phyloP scores from a whole-genome alignment of 2,113 vertebrate genomes.

The Microcebus griseorufus region DNA sequence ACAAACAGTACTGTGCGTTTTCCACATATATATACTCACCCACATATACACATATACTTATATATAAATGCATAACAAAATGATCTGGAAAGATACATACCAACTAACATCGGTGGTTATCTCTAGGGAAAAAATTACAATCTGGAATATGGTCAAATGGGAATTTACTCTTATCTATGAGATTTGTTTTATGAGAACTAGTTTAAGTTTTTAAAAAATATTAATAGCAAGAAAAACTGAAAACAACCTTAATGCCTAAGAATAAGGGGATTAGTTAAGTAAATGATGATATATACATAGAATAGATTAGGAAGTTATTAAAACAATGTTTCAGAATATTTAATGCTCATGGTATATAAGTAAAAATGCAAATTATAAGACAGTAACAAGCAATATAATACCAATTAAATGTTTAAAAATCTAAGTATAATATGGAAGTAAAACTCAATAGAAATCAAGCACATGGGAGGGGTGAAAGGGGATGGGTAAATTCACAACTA shows the following conservation, averaged over 20 bases:
- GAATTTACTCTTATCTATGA: not conserved
- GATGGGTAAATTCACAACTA: too few species aligned
- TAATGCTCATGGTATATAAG: not conserved
- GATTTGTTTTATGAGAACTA: not conserved
- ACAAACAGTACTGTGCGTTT: not conserved
- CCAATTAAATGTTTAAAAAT: conserved; percentile 22
- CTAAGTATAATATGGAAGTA: not conserved
- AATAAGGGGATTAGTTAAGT: not conserved
- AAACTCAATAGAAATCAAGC: too few species aligned
- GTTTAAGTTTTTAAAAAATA: not conserved
- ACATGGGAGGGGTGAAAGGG: too few species aligned
- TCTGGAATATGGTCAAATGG: not conserved
- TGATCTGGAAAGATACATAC: not conserved
- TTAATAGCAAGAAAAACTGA: not conserved
- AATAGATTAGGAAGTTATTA: not conserved
- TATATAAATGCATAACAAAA: not conserved
- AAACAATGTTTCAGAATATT: not conserved
- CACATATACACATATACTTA: not conserved
- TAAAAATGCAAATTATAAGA: conserved; percentile 17
- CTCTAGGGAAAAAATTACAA: not conserved
- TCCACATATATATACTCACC: not conserved
- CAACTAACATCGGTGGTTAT: not conserved
- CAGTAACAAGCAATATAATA: not conserved
- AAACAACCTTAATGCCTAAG: conserved; percentile 21
- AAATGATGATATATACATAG: not conserved